Percentiles rank a stretch among this genome's conserved stretches.
phyloP scores from a whole-genome alignment of 2,888 invertebrate species.

The Protula sp. region DNA sequence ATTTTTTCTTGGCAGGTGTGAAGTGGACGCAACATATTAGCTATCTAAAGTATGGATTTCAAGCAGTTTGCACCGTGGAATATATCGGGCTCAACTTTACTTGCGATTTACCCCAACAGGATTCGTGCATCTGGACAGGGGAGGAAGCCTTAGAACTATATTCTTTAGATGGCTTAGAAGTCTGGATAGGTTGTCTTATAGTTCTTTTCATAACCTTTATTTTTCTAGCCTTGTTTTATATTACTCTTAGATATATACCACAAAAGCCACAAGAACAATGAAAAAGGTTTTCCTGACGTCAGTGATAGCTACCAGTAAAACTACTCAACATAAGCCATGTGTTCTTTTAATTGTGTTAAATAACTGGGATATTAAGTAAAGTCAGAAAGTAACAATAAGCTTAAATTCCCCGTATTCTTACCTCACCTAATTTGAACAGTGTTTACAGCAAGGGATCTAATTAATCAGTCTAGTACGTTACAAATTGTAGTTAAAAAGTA shows the following conservation, averaged over 20 bases:
- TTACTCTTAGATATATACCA: slow-evolving; percentile 31
- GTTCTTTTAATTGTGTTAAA: too few species aligned
- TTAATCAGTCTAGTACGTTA: too few species aligned
- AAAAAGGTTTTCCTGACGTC: too few species aligned
- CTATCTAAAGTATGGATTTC: slow-evolving; percentile 41
- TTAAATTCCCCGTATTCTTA: too few species aligned
- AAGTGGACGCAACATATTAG: slow-evolving; percentile 39
- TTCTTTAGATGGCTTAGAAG: slow-evolving; percentile 27
- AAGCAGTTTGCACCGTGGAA: slow-evolving; percentile 33
- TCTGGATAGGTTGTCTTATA: slow-evolving; percentile 28
- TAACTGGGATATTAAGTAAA: too few species aligned
- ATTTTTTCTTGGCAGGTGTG: slow-evolving; percentile 26
- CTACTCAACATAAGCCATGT: too few species aligned
- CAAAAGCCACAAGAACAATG: slow-evolving; percentile 41
- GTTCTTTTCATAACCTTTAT: slow-evolving; percentile 28
- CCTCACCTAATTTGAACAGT: too few species aligned
- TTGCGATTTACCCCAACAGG: slow-evolving; percentile 22
- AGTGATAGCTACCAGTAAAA: too few species aligned
- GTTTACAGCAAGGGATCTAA: too few species aligned
- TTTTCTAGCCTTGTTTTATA: slow-evolving; percentile 31
- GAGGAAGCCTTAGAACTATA: slow-evolving; percentile 29
- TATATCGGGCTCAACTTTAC: slow-evolving; percentile 31
- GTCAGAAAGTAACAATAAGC: too few species aligned
- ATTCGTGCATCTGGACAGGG: slow-evolving; percentile 30
- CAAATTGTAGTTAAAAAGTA: too few species aligned